Conservation (phyloP, 2,113 vertebrate genomes). For the Telmatochromis bifrenatus region DNA sequence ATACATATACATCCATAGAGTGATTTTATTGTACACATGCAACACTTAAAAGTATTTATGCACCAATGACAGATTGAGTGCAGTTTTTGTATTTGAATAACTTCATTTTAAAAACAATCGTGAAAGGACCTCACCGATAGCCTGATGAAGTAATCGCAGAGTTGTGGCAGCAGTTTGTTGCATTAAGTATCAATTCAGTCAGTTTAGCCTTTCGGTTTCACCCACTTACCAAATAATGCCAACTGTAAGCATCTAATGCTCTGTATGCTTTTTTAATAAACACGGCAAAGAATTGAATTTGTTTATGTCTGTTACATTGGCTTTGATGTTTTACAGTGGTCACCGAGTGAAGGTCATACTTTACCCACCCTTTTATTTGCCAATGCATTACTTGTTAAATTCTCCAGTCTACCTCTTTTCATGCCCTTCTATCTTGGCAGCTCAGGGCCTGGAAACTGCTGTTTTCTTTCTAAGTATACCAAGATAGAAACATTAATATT, state of each 20-base stretch:
- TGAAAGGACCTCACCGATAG: not conserved
- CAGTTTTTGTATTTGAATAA: not conserved
- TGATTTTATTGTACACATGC: not conserved
- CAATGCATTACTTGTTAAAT: conserved; percentile 9
- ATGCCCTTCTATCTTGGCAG: not conserved
- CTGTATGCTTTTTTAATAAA: not conserved
- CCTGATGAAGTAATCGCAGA: not conserved
- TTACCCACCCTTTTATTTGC: conserved; percentile 1
- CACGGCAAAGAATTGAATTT: not conserved
- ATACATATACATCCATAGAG: not conserved
- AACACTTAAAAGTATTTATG: not conserved
- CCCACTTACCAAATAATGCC: not conserved
- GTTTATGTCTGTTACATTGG: not conserved
- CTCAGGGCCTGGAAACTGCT: conserved; percentile 14
- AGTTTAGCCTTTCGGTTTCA: not conserved
- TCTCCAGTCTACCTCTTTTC: not conserved
- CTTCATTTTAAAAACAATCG: not conserved
- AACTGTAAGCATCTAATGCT: not conserved
- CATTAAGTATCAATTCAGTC: not conserved
- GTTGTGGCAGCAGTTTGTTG: not conserved
- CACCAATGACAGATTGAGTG: not conserved
- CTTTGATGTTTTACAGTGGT: not conserved
- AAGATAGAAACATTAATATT: conserved; percentile 58
- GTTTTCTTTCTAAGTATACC: conserved; percentile 42
- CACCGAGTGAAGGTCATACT: conserved; percentile 7